Evolutionary conservation across 2,113 vertebrate genomes (phyloP), one percentile per base, ranked within the genome.

Genomic region (Otis tarda): DNA sequence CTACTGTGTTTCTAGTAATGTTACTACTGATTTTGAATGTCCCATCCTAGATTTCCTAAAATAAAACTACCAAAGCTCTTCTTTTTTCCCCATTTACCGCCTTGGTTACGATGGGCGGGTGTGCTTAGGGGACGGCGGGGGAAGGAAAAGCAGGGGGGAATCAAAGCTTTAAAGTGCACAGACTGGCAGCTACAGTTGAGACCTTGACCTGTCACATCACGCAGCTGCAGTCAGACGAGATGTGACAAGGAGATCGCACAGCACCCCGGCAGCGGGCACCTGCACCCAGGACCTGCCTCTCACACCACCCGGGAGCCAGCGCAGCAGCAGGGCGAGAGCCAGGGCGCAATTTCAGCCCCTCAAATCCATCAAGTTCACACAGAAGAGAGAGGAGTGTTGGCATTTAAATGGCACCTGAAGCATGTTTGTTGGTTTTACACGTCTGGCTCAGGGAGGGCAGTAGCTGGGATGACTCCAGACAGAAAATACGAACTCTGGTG

Each of bases 171-270:
- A 64, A 91, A 90, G 22, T 68, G 91, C 83, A 67, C 88, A 93
- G 83, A 69, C 82, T 56, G 70, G 22, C 55, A 76, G 68, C 67
- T 70, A 60, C n/a, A 41, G 53, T 39, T 27, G 65, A 94, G 87
- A 69, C 61, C 68, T 73, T 78, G 94, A 77, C 74, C 80, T 91
- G 93, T 89, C 87, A 97, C 90, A 82, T 92, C 95, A 79, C 12
- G 6, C 65, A 73, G 74, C 68, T 93, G 63, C 92, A 80, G 69
- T 39, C 86, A 87, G 86, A 87, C 3, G 4, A 91, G 89, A 91
- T 52, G 70, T 90, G 90, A 90, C 92, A 92, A 52, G 78, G 76
- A 96, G 82, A 85, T 87, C 31, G 76, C 68, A 71, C 45, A 74
- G 88, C 75, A 82, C 50, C 79, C 60, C 77, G 22, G 55, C 61